Conservation (phyloP, 1,140 invertebrate genomes). For the Lepidurus couesii region DNA sequence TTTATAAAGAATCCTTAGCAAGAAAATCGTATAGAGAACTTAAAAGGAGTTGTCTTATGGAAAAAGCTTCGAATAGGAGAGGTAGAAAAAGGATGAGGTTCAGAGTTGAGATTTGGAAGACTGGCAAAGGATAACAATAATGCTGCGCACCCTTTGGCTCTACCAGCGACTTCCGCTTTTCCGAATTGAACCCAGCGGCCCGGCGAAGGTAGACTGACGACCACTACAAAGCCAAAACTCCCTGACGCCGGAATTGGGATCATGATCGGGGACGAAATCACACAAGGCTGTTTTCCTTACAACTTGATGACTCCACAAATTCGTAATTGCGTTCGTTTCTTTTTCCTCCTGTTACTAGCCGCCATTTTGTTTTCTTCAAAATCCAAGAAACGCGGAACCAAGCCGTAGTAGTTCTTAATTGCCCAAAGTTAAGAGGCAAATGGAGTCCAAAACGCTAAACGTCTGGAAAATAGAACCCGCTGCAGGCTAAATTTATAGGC, state of each 20-base stretch:
- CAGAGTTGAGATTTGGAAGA: background rate
- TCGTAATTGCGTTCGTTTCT: background rate
- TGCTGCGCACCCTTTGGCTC: background rate
- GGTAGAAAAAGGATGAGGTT: background rate
- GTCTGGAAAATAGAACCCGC: background rate
- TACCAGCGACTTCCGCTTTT: background rate
- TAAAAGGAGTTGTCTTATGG: background rate
- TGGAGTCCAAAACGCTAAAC: background rate
- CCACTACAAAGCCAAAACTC: background rate
- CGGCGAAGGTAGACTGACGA: background rate
- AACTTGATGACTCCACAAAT: constrained; percentile 6
- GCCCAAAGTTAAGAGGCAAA: background rate
- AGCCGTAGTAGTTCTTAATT: background rate
- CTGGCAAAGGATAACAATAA: background rate
- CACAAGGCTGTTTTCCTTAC: background rate
- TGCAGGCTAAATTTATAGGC: background rate
- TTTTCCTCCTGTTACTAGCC: background rate
- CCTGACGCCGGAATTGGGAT: background rate
- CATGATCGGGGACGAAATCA: background rate
- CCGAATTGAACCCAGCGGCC: background rate
- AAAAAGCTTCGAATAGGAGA: background rate
- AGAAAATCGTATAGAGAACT: background rate
- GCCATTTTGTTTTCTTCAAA: too few species aligned
- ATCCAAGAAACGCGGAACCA: background rate
- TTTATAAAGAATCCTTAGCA: background rate